Evolutionary conservation across 2,797 vertebrate species (phyloP), one percentile per base, ranked within the genome.

Genomic region (Dermochelys coriacea): DNA sequence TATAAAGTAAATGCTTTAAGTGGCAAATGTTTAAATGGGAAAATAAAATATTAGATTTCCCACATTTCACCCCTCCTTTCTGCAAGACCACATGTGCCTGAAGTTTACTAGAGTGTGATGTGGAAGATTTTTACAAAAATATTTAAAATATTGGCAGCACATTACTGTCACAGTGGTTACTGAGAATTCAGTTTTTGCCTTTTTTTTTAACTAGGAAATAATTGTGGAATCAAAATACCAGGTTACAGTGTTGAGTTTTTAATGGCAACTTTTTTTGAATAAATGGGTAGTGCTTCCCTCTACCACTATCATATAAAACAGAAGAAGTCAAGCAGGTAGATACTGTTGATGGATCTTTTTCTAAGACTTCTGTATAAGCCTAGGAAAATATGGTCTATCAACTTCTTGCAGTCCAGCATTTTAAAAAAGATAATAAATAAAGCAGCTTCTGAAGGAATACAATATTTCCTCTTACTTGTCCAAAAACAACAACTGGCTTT

Each of bases 381-480:
- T 47, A 86, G 47, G 61, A 90, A 89, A 91, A 93, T 29, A 27
- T 86, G 4, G 21, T 61, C 79, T 93, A 52, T 80, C 57, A 83
- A 74, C 15, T 49, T 10, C 52, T 37, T 54, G 16, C 6, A 34
- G 57, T 80, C 18, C 50, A 85, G 31, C 29, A 88, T 94, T 88
- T 84, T 71, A 89, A 21, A 55, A 91, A 94, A 83, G 18, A 6
- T 41, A 88, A 86, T 90, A 93, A 91, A 91, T 93, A 85, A 2
- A 89, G 1, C 34, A 15, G 1, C 23, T 96, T 93, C 87, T 84
- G 64, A 89, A 92, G 50, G 57, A 95, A 89, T 93, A 71, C 82
- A 89, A 86, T 91, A 15, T 93, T 97, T 93, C 71, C 82, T 86
- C 71, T 89, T 92, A 84, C 84, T 88, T 82, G 85, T 82, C 80